phyloP scores from a whole-genome alignment of 2,113 vertebrate species.

The Tachysurus fulvidraco region DNA sequence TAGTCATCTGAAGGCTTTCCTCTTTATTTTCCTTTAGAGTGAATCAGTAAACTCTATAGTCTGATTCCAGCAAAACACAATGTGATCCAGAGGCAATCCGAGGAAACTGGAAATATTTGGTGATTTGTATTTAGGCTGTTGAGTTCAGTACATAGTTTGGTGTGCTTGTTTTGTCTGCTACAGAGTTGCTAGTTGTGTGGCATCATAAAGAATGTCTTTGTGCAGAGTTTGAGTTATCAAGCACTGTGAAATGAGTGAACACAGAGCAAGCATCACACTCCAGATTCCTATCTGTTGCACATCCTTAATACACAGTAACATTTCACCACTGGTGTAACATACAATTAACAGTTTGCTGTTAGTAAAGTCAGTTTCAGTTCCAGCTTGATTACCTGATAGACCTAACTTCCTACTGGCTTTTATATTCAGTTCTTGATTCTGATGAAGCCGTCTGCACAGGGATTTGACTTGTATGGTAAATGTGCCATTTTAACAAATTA shows the following conservation, averaged over 20 bases:
- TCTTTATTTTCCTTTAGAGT: not conserved
- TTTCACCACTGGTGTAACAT: not conserved
- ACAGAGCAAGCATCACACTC: not conserved
- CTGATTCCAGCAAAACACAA: not conserved
- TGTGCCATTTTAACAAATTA: not conserved
- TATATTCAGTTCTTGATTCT: not conserved
- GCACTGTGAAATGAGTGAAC: not conserved
- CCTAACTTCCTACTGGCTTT: not conserved
- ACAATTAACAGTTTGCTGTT: not conserved
- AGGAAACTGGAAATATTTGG: not conserved
- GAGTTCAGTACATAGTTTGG: not conserved
- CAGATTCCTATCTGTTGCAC: not conserved
- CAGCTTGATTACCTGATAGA: not conserved
- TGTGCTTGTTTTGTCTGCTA: constrained; percentile 1
- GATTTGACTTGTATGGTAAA: not conserved
- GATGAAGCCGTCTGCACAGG: not conserved
- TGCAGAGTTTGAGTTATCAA: constrained; percentile 4
- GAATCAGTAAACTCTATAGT: not conserved
- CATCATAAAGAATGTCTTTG: constrained; percentile 18
- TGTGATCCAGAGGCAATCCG: constrained; percentile 8
- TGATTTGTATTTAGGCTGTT: not conserved
- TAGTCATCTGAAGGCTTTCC: not conserved
- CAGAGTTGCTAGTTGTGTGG: not conserved
- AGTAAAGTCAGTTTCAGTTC: not conserved
- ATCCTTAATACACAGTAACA: not conserved